Evolutionary conservation across 2,888 invertebrate genomes (phyloP).

Genomic region (Tanytarsus gracilentus): DNA sequence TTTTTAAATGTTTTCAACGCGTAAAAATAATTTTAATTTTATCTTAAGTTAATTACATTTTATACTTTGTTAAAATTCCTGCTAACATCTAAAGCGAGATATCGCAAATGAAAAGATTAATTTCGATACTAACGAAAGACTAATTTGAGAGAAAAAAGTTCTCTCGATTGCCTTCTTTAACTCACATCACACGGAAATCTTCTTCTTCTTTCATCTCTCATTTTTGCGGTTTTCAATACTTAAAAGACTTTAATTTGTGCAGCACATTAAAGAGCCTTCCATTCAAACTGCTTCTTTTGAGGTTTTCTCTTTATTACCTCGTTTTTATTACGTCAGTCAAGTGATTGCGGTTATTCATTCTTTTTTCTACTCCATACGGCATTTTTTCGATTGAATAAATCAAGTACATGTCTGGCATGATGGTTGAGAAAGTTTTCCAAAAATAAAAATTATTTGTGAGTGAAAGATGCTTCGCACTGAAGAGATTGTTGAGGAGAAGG

Average conservation of each 20-base stretch:
- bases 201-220: not conserved
- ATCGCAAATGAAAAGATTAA: constrained; percentile 19
- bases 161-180: not conserved
- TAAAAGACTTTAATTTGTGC: constrained; percentile 25
- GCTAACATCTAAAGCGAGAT: not conserved
- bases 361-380: not conserved
- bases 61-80: not conserved
- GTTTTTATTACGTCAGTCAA: constrained; percentile 28
- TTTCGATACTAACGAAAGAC: constrained; percentile 19
- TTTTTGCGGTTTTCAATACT: constrained; percentile 17
- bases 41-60: too few species aligned
- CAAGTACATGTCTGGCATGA: constrained; percentile 14
- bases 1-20: too few species aligned
- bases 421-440: constrained; percentile 10
- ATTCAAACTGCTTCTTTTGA: constrained; percentile 4
- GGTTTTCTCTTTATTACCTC: constrained; percentile 28
- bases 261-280: constrained; percentile 9
- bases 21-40: too few species aligned
- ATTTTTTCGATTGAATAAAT: constrained; percentile 11
- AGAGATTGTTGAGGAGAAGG: too few species aligned
- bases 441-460: too few species aligned
- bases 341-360: constrained; percentile 24
- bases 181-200: not conserved
- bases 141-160: constrained; percentile 27
- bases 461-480: constrained; percentile 3